Percentiles rank a stretch among this genome's conserved stretches.
Evolutionary conservation across 2,797 vertebrate species (phyloP).

Genomic region (Coracias cyanogaster): DNA sequence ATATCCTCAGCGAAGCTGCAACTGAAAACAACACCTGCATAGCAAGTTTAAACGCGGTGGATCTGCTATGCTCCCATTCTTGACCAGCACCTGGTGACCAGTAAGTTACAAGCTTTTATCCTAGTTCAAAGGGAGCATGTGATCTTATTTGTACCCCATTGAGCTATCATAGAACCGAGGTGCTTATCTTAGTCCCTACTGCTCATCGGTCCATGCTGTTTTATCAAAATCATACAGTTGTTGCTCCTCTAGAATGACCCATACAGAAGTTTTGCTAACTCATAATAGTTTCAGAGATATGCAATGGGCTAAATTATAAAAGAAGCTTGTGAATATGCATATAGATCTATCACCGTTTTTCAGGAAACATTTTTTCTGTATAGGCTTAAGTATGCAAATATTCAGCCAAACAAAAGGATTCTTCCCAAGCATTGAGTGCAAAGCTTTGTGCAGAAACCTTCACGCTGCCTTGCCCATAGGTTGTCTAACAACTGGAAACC

Average conservation of each 20-base stretch:
- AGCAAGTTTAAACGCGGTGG: neutral
- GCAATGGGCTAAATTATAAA: neutral
- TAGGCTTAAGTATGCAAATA: neutral
- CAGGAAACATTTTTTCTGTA: neutral
- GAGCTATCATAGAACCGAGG: neutral
- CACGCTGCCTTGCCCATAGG: neutral
- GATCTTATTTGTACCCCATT: neutral
- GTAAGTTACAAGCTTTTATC: neutral
- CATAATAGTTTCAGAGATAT: neutral
- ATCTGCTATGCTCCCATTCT: neutral
- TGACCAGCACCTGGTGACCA: rapidly evolving
- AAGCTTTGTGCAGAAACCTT: neutral
- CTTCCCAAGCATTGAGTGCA: rapidly evolving
- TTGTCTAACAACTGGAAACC: neutral
- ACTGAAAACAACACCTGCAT: neutral
- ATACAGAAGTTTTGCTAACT: neutral
- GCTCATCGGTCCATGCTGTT: neutral
- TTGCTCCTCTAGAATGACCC: neutral
- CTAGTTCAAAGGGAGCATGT: neutral
- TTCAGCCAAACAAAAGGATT: neutral
- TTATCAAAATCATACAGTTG: neutral
- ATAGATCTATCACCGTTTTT: neutral
- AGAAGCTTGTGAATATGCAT: neutral
- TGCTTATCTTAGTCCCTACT: neutral
- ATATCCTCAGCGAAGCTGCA: neutral